Evolutionary conservation across 2,888 invertebrate genomes (phyloP), one percentile per base, ranked within the genome.

Genomic region (Apodemia mormo): DNA sequence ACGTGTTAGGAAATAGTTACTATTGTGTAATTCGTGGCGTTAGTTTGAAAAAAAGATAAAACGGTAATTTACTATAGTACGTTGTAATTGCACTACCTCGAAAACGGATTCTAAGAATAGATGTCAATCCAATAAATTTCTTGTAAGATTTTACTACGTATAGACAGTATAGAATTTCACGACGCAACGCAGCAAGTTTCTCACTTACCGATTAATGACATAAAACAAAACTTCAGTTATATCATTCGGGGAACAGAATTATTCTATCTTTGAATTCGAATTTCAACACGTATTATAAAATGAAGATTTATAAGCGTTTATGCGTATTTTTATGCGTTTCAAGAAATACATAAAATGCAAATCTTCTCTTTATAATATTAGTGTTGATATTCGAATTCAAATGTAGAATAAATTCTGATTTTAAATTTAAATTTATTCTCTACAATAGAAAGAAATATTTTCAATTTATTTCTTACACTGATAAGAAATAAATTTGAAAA

Each of bases 91-190:
- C 58, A 66, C n/a, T 52, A n/a, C 40, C 56, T 61, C 61, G 61
- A 64, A 64, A 64, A 64, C 61, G 61, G 61, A 64, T 45, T 68
- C 71, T 73, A 68, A 37, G 68, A 65, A 68, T 52, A 45, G 37
- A 45, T 68, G 61, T 40, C n/a, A 37, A 9, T 45, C 30, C 33
- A 30, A 68, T 58, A 58, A 68, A 68, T 37, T 58, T 68, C 67
- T 56, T 64, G 61, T 64, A 14, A 43, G 43, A 56, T 40, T 43
- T 56, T 68, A 68, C 56, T 56, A 22, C 67, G 14, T 74, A 78
- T 79, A 22, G 22, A 22, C 22, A 22, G 22, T 22, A 22, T 22
- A 79, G 75, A 75, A 78, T 80, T 80, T 79, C 75, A 81, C 80
- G 84, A 82, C 14, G 61, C 14, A 37, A n/a, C 61, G 37, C 37